These are phyloP conservation scores for Gadopsis bispinosus DNA, from an alignment of 2,797 vertebrate species.

Conservation along the genomic window DNA sequence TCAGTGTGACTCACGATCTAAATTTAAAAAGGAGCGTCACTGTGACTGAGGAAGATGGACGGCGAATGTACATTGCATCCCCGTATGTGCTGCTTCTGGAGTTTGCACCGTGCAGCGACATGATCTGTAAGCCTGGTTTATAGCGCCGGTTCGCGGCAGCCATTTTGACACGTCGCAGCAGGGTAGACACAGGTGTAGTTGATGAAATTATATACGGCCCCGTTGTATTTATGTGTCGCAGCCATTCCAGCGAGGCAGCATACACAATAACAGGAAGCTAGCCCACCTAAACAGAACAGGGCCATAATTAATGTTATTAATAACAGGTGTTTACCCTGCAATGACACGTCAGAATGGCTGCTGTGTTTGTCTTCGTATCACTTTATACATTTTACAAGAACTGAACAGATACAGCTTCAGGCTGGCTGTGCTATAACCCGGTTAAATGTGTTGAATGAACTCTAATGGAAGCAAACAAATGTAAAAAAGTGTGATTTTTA, in stretches of 20 bases:
- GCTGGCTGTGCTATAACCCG: neutral
- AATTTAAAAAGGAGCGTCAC: conserved; percentile 57
- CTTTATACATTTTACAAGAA: neutral
- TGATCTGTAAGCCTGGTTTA: neutral
- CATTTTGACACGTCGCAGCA: no score
- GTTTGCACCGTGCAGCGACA: neutral
- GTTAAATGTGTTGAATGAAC: neutral
- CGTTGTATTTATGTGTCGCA: no score
- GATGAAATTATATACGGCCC: no score
- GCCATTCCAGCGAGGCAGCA: no score
- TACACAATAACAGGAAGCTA: no score
- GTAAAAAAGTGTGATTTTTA: neutral
- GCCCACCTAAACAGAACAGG: no score
- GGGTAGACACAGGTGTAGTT: no score
- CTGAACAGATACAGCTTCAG: neutral
- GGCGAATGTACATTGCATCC: neutral
- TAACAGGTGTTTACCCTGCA: no score
- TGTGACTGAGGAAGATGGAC: conserved; percentile 43
- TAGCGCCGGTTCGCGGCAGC: no score
- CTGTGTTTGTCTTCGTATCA: neutral
- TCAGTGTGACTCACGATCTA: conserved; percentile 65
- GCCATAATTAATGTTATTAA: no score
- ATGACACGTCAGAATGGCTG: no score
- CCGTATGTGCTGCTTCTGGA: neutral
- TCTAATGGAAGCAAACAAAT: neutral